Conservation (phyloP, 2,113 vertebrate species). For the Numida meleagris region DNA sequence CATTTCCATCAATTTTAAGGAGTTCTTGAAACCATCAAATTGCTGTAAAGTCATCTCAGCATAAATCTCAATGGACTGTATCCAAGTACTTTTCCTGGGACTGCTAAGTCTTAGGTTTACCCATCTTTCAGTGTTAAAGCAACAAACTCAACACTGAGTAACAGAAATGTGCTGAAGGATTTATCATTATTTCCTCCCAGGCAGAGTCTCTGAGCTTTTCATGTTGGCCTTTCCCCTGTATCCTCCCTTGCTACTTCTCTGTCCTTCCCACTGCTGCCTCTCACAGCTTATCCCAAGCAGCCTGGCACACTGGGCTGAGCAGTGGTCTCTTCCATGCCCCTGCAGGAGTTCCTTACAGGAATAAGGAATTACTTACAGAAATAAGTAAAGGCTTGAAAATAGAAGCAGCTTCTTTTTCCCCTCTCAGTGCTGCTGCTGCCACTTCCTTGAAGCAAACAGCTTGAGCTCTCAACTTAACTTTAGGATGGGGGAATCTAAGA, state of each 20-base stretch:
- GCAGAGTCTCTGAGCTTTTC: not conserved
- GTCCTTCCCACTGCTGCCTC: not conserved
- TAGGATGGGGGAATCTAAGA: not conserved
- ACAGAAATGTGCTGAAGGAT: not conserved
- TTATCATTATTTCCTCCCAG: not conserved
- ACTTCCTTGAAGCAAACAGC: not conserved
- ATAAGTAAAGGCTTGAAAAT: not conserved
- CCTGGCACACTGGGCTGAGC: not conserved
- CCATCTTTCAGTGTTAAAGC: not conserved
- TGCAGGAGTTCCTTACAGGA: not conserved
- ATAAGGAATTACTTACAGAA: not conserved
- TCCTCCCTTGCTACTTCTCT: not conserved
- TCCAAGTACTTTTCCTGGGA: not conserved
- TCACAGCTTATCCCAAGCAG: not conserved
- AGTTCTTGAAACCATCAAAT: not conserved
- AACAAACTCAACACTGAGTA: not conserved
- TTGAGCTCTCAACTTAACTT: not conserved
- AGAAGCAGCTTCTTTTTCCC: not conserved
- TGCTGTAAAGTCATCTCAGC: not conserved
- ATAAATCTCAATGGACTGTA: not conserved
- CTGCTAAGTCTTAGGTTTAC: not conserved
- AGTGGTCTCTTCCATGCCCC: not conserved
- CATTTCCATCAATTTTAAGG: not conserved
- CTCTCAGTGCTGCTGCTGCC: not conserved
- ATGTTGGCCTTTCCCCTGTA: not conserved